Evolutionary conservation across 2,888 invertebrate species (phyloP).

Genomic region (Philaethria dido): DNA sequence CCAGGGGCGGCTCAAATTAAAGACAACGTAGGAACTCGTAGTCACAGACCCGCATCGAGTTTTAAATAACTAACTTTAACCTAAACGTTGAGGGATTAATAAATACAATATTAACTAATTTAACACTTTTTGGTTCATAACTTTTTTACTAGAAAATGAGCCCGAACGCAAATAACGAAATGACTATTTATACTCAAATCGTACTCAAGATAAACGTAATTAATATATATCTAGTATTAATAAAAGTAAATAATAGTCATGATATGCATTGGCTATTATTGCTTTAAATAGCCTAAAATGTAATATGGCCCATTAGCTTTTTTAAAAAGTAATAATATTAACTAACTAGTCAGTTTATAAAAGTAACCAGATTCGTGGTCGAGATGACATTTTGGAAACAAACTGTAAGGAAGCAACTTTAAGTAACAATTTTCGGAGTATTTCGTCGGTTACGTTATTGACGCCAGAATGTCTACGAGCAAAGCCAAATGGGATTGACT

Average conservation of each 20-base stretch:
- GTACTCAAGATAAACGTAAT: too few relatives aligned
- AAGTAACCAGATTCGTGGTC: neutral
- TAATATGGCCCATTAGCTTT: too few relatives aligned
- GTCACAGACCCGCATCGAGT: neutral
- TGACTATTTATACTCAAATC: too few relatives aligned
- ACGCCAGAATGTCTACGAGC: constrained; percentile 32
- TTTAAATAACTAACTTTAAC: neutral
- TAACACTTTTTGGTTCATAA: too few relatives aligned
- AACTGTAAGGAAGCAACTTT: neutral
- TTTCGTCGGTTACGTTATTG: neutral
- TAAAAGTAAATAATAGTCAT: too few relatives aligned
- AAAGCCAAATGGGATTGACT: constrained; percentile 15
- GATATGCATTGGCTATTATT: too few relatives aligned
- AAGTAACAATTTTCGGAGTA: neutral
- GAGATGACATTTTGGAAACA: neutral
- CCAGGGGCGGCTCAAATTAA: constrained; percentile 32
- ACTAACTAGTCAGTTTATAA: too few relatives aligned
- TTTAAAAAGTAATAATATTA: too few relatives aligned
- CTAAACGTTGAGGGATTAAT: neutral
- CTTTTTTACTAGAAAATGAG: too few relatives aligned
- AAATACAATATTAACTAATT: neutral
- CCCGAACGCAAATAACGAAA: too few relatives aligned
- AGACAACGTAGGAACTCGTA: constrained; percentile 21
- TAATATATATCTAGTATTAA: too few relatives aligned
- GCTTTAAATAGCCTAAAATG: too few relatives aligned